Percentiles rank a stretch among this genome's conserved stretches.
Evolutionary conservation across 2,888 invertebrate genomes (phyloP).

Genomic region (Eulithis testata): DNA sequence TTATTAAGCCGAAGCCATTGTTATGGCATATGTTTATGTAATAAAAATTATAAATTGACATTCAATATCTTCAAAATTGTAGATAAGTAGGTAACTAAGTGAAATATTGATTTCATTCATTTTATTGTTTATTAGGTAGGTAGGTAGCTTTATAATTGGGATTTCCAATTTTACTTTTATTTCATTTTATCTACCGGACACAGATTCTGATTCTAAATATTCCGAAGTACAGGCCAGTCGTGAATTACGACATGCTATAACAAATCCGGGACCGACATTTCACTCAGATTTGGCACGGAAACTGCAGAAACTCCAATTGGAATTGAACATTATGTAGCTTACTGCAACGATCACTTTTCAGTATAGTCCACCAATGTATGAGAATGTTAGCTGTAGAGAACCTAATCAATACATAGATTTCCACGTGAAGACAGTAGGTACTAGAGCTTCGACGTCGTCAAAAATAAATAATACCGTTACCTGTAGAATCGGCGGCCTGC

Average conservation of each 20-base stretch:
- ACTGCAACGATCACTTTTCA: not conserved
- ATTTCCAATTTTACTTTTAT: not conserved
- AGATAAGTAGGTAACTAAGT: no score
- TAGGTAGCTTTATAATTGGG: not conserved
- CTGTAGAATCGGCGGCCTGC: slow-evolving; percentile 65
- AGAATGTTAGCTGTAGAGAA: slow-evolving; percentile 12
- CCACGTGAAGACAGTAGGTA: slow-evolving; percentile 49
- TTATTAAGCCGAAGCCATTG: no score
- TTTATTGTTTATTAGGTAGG: not conserved
- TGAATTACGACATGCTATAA: slow-evolving; percentile 21
- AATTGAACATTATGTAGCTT: not conserved
- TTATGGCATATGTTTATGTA: no score
- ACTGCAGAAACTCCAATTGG: not conserved
- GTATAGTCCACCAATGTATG: not conserved
- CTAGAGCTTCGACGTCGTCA: slow-evolving; percentile 73
- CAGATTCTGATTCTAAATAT: slow-evolving; percentile 34
- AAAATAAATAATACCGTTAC: slow-evolving; percentile 81
- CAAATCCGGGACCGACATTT: slow-evolving; percentile 33
- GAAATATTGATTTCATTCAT: not conserved
- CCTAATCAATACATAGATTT: slow-evolving; percentile 46
- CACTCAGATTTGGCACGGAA: not conserved
- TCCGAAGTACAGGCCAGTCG: slow-evolving; percentile 19
- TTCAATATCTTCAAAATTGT: not conserved
- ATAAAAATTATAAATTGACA: not conserved
- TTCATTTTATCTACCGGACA: slow-evolving; percentile 5